Conservation (phyloP, 2,797 vertebrate species). For the Triplophysa yarkandensis region DNA sequence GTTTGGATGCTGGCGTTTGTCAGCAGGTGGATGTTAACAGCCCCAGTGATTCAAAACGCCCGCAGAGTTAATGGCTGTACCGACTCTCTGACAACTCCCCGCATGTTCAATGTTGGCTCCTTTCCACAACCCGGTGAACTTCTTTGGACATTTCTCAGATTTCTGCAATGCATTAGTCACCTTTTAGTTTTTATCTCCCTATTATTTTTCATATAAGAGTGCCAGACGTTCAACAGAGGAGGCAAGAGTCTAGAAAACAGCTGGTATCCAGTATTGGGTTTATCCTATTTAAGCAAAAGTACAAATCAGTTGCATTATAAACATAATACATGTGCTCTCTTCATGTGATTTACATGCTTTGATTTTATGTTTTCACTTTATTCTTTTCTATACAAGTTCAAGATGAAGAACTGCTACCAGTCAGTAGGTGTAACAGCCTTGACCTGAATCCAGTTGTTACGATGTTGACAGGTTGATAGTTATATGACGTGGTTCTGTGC, state of each 20-base stretch:
- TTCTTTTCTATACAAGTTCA: too few species aligned
- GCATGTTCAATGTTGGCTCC: neutral
- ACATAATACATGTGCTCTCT: too few species aligned
- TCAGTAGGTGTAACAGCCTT: neutral
- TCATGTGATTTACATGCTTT: too few species aligned
- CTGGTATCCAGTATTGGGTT: neutral
- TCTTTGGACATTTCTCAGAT: neutral
- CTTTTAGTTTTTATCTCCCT: neutral
- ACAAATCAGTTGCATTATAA: neutral
- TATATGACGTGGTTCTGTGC: neutral
- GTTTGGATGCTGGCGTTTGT: neutral
- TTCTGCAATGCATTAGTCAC: neutral
- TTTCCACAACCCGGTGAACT: neutral
- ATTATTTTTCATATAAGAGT: neutral
- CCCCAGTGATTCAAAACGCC: neutral
- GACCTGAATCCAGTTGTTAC: neutral
- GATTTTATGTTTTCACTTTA: too few species aligned
- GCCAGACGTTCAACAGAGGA: neutral
- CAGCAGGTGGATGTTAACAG: conserved; percentile 1
- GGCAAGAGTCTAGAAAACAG: neutral
- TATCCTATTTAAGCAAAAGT: neutral
- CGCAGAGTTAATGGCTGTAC: neutral
- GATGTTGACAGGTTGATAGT: neutral
- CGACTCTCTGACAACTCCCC: neutral
- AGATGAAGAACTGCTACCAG: neutral